Evolutionary conservation across 2,113 vertebrate genomes (phyloP).

Genomic region (Procapra przewalskii): DNA sequence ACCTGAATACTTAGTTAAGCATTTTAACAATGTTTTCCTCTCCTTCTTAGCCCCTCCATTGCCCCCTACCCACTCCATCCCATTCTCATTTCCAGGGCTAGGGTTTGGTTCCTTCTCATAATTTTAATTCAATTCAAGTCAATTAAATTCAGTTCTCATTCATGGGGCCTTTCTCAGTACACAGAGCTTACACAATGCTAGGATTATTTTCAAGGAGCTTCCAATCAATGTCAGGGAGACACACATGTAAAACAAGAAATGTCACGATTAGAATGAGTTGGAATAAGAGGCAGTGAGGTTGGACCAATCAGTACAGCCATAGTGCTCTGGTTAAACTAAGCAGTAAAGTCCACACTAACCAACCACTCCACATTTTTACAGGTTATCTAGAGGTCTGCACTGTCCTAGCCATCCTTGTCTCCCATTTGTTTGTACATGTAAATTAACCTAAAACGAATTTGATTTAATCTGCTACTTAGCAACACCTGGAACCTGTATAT

Average conservation of each 20-base stretch:
- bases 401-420: background rate
- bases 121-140: background rate
- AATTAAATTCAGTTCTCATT: background rate
- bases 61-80: background rate
- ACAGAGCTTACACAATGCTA: background rate
- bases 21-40: background rate
- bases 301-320: background rate
- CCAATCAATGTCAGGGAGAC: background rate
- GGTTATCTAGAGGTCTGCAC: background rate
- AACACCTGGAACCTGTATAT: background rate
- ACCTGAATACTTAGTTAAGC: background rate
- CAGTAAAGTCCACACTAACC: background rate
- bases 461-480: background rate
- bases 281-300: background rate
- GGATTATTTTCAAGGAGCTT: background rate
- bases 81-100: background rate
- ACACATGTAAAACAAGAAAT: background rate
- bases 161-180: background rate
- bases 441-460: background rate
- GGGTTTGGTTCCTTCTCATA: background rate
- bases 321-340: background rate
- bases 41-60: background rate
- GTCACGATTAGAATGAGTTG: background rate
- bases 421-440: background rate
- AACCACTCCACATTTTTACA: background rate